phyloP scores from a whole-genome alignment of 2,888 invertebrate genomes.

The Cheilosia vulpina region DNA sequence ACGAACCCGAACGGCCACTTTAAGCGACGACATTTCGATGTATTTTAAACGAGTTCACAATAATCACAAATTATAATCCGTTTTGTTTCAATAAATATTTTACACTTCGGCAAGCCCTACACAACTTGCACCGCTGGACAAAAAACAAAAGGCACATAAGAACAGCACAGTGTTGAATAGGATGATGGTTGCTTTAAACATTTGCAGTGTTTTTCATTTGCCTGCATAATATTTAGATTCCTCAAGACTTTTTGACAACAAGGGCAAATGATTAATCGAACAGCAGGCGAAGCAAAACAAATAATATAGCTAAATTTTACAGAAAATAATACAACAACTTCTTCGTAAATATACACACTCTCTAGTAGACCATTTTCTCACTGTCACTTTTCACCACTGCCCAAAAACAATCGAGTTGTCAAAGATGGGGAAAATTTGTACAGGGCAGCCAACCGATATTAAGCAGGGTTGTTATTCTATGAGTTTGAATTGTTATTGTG shows the following conservation, averaged over 20 bases:
- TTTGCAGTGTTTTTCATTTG: conserved; percentile 42
- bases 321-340: conserved; percentile 54
- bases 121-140: conserved; percentile 47
- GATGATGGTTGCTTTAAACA: conserved; percentile 23
- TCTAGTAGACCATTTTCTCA: conserved; percentile 34
- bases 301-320: conserved; percentile 54
- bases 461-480: conserved; percentile 11
- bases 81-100: conserved; percentile 12
- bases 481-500: background rate
- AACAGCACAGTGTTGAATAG: conserved; percentile 47
- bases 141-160: conserved; percentile 48
- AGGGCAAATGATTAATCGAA: conserved; percentile 41
- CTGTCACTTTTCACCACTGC: conserved; percentile 62
- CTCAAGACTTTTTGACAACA: conserved; percentile 1
- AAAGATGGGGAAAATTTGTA: conserved; percentile 19
- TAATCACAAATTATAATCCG: conserved; percentile 2
- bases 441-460: conserved; percentile 41
- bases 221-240: background rate
- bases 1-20: conserved; percentile 95
- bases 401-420: conserved; percentile 41
- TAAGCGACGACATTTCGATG: conserved; percentile 92
- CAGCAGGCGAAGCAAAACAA: conserved; percentile 56
- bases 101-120: conserved; percentile 33
- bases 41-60: background rate
- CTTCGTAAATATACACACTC: conserved; percentile 56